Evolutionary conservation across 2,797 vertebrate genomes (phyloP), one percentile per base, ranked within the genome.

Genomic region (Serranus cabrilla): DNA sequence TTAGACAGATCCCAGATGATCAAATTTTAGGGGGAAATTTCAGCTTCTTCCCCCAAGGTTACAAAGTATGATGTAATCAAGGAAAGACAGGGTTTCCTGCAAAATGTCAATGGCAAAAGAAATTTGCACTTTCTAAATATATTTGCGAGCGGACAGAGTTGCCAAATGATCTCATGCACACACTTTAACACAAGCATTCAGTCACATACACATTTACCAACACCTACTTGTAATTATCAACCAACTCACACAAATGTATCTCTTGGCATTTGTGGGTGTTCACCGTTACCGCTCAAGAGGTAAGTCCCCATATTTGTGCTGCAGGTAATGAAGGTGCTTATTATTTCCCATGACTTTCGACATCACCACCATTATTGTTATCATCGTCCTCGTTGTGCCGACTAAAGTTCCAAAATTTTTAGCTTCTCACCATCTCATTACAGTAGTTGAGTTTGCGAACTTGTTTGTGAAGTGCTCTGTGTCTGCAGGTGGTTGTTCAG

Each of bases 401-500:
- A 37, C 54, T 56, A 5, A 71, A 57, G 43, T 46, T 37, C 18
- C 59, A 61, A 78, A 77, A 79, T 51, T 50, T 27, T 6, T 54
- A 78, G 75, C 64, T 64, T 82, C 52, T 72, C 27, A 7, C 4
- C 4, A 8, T 58, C 71, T 90, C 65, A 84, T 89, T 78, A 84
- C 40, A 37, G 31, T 11, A 2, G n/a, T 34, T 12, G 62, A 46
- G 70, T 74, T 79, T 77, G 57, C 74, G 61, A 74, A 76, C 60
- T 55, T 25, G 39, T 66, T 52, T 27, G 50, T 58, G 57, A 67
- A 13, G 34, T 9, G 34, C 61, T 62, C 59, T 18, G n/a, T 55
- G 45, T 71, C 85, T 62, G 71, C 84, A 83, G 89, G 76, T 86
- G 80, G 66, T 73, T 81, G 71, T 69, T 68, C 71, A 72, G 74